A percentile compares a stretch with the other conserved stretches of the same genome.
Evolutionary conservation across 2,888 invertebrate genomes (phyloP).

Genomic region (Lasioglossum pauxillum): DNA sequence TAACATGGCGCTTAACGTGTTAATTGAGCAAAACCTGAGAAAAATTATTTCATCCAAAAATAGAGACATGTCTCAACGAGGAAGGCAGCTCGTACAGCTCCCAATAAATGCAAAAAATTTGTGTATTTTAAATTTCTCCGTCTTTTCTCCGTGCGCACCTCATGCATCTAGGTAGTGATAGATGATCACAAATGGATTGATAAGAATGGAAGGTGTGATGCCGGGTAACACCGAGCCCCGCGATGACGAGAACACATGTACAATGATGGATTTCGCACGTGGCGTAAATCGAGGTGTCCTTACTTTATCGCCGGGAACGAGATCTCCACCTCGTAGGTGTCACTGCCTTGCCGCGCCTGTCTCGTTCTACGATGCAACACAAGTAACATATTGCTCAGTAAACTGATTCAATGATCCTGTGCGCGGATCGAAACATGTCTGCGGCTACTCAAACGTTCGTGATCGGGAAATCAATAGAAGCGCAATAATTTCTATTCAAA

Average conservation of each 20-base stretch:
- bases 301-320: constrained; percentile 97
- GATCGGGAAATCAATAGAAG: not conserved
- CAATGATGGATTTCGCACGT: constrained; percentile 57
- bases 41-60: not conserved
- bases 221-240: constrained; percentile 52
- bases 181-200: constrained; percentile 31
- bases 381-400: constrained; percentile 73
- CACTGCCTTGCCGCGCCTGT: constrained; percentile 94
- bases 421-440: constrained; percentile 19
- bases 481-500: not conserved
- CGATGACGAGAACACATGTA: constrained; percentile 59
- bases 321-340: constrained; percentile 96
- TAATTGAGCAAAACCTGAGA: not conserved
- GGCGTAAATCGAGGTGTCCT: constrained; percentile 82
- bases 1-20: no score
- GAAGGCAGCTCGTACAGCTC: no score
- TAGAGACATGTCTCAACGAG: not conserved
- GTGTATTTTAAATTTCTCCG: not conserved
- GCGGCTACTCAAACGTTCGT: constrained; percentile 8
- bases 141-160: constrained; percentile 32
- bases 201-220: constrained; percentile 62
- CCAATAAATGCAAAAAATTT: no score
- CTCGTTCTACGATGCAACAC: constrained; percentile 90
- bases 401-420: constrained; percentile 19
- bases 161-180: constrained; percentile 46